These are phyloP conservation scores for Latheticus oryzae DNA, from an alignment of 2,888 invertebrate genomes.

Conservation along the genomic window DNA sequence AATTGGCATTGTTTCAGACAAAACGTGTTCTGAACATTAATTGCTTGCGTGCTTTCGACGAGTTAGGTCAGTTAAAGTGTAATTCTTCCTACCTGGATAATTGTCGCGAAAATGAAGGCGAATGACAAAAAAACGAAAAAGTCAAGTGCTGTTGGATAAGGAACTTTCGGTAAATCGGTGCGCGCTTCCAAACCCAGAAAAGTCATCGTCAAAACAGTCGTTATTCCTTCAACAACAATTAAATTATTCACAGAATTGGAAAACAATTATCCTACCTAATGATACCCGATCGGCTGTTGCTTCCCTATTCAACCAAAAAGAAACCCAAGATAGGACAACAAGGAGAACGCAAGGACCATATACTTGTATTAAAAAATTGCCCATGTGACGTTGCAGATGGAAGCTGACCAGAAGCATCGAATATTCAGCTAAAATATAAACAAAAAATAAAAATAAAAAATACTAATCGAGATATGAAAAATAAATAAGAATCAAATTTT, in stretches of 20 bases:
- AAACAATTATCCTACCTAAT: too few relatives aligned
- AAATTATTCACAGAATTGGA: too few relatives aligned
- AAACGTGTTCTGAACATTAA: conserved; percentile 36
- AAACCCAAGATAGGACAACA: conserved; percentile 89
- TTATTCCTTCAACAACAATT: conserved; percentile 71
- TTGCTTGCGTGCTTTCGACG: conserved; percentile 22
- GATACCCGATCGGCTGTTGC: conserved; percentile 86
- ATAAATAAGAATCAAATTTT: too few relatives aligned
- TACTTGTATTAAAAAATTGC: conserved; percentile 88
- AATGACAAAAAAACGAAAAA: conserved; percentile 86
- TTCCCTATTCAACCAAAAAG: conserved; percentile 87
- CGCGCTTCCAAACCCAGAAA: conserved; percentile 84
- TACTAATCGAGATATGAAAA: too few relatives aligned
- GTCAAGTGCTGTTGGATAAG: conserved; percentile 88
- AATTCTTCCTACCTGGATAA: conserved; percentile 75
- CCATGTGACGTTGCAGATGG: conserved; percentile 83
- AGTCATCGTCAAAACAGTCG: conserved; percentile 87
- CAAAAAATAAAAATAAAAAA: too few relatives aligned
- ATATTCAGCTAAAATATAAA: conserved; percentile 72
- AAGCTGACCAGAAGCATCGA: conserved; percentile 81
- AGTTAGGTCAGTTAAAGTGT: conserved; percentile 15
- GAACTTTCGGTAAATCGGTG: conserved; percentile 85
- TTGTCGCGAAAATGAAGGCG: conserved; percentile 83
- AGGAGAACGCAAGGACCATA: conserved; percentile 86
- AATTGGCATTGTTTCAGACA: conserved; percentile 37